Conservation (phyloP, 2,113 vertebrate genomes). For the Petromus typicus region DNA sequence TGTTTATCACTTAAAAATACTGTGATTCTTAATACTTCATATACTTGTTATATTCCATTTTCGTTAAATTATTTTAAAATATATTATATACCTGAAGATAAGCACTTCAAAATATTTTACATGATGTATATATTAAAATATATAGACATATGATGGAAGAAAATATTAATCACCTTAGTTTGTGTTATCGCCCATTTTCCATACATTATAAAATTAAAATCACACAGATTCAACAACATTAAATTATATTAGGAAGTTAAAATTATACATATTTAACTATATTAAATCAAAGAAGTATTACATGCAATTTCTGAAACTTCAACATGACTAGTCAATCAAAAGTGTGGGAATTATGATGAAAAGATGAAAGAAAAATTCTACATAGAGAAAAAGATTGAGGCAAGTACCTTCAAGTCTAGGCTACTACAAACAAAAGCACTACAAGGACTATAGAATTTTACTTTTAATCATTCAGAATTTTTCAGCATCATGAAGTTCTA, state of each 20-base stretch:
- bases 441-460: not conserved
- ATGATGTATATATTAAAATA: no score
- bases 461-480: not conserved
- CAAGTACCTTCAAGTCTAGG: not conserved
- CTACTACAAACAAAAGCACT: not conserved
- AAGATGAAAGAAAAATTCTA: not conserved
- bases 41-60: not conserved
- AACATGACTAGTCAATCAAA: not conserved
- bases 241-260: not conserved
- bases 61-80: constrained; percentile 11
- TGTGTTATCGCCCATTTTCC: not conserved
- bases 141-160: not conserved
- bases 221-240: not conserved
- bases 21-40: not conserved
- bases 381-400: not conserved
- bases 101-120: not conserved
- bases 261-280: not conserved
- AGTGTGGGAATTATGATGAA: not conserved
- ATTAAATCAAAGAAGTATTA: constrained; percentile 34
- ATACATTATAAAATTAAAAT: not conserved
- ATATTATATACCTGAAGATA: not conserved
- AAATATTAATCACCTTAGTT: not conserved
- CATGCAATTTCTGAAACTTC: not conserved
- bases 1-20: not conserved
- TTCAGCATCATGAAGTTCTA: not conserved